These are phyloP conservation scores for Macrochelys suwanniensis DNA, from an alignment of 2,797 vertebrate species.

Conservation along the genomic window DNA sequence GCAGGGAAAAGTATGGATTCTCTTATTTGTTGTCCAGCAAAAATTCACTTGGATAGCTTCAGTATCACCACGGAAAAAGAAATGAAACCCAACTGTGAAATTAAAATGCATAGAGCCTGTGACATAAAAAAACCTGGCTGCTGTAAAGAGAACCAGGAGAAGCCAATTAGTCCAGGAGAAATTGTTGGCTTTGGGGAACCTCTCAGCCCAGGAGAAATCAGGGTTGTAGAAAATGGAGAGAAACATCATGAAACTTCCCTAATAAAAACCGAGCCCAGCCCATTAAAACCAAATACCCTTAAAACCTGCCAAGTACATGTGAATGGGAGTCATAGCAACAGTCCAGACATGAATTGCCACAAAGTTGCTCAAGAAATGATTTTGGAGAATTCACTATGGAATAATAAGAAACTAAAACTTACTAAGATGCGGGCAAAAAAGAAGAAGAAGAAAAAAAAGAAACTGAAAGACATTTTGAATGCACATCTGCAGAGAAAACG, in stretches of 20 bases:
- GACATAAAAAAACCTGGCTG: constrained; percentile 66
- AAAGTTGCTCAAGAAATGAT: constrained; percentile 75
- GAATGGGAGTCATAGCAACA: constrained; percentile 79
- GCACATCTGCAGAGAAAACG: constrained; percentile 82
- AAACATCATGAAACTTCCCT: constrained; percentile 68
- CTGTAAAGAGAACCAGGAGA: constrained; percentile 83
- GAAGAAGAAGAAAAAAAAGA: constrained; percentile 93
- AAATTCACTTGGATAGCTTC: constrained; percentile 35
- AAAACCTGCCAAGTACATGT: constrained; percentile 81
- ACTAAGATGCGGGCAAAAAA: constrained; percentile 86
- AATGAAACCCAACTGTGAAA: constrained; percentile 74
- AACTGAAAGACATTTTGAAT: constrained; percentile 84
- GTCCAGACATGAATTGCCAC: constrained; percentile 73
- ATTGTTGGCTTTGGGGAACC: constrained; percentile 75
- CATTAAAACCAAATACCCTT: constrained; percentile 78
- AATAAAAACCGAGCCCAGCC: constrained; percentile 73
- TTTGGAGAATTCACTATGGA: constrained; percentile 76
- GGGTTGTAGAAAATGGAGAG: constrained; percentile 79
- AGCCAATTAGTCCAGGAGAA: constrained; percentile 74
- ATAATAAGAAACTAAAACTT: constrained; percentile 79
- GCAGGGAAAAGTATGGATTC: constrained; percentile 49
- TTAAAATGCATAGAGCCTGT: constrained; percentile 65
- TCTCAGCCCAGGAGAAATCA: constrained; percentile 76
- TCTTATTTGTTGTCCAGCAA: constrained; percentile 34
- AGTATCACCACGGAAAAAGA: constrained; percentile 67